Evolutionary conservation across 2,888 invertebrate species (phyloP), one percentile per base, ranked within the genome.

Genomic region (Lasioglossum leucozonium): DNA sequence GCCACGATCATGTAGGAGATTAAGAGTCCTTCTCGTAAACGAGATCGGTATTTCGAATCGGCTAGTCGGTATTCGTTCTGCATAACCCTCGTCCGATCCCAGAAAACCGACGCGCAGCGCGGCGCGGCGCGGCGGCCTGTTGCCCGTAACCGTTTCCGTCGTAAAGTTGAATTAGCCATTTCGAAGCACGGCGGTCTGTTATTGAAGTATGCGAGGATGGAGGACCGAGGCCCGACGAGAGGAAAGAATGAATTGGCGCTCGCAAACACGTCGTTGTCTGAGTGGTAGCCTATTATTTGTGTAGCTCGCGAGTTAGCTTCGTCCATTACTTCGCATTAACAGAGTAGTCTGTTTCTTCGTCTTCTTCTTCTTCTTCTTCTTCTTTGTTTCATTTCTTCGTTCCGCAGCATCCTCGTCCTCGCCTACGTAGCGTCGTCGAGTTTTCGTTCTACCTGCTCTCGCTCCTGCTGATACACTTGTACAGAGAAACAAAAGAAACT

Each of bases 281-380:
- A 90, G 89, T 83, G 89, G 86, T 84, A 78, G 87, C 83, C 89
- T 88, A 86, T 88, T 90, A 90, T 90, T 90, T 91, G 90, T 89
- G 88, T 75, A 88, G 90, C 90, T 90, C 91, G 89, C 88, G 79
- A 87, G 78, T 85, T 71, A 67, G 72, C 88, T 80, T 88, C 87
- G 82, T 81, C 84, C 87, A 88, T 93, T 93, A 92, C 92, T 91
- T 91, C 92, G 90, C 90, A 92, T 93, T 92, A 92, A 92, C 89
- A 84, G 87, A 89, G 87, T 86, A 86, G 86, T 87, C 88, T 88
- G 87, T 87, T 86, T 89, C 89, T 87, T n/a, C 51, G 86, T 51
- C 51, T n/a, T 80, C 72, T 72, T 79, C n/a, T n/a, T n/a, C n/a
- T n/a, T n/a, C n/a, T 87, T n/a, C 51, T 87, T 51, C 51, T n/a